Evolutionary conservation across 1,140 invertebrate species (phyloP).

Genomic region (Sesamia nonagrioides): DNA sequence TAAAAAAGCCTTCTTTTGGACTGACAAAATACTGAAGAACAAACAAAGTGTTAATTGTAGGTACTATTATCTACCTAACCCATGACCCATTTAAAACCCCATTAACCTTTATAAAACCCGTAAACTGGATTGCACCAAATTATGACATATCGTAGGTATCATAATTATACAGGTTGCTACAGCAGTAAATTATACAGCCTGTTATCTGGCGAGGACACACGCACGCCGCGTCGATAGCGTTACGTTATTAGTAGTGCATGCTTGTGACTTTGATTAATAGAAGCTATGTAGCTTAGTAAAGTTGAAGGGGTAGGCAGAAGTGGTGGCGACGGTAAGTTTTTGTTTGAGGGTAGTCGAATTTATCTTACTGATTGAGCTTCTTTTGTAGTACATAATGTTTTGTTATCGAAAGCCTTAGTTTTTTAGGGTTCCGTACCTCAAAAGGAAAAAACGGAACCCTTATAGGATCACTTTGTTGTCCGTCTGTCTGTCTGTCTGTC

Average conservation of each 20-base stretch:
- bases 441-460: too few species aligned
- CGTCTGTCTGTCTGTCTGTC: too few species aligned
- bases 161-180: conserved; percentile 13
- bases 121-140: neutral
- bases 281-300: neutral
- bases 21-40: too few species aligned
- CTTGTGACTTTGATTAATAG: conserved; percentile 17
- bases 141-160: neutral
- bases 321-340: neutral
- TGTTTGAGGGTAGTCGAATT: neutral
- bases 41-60: too few species aligned
- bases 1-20: too few species aligned
- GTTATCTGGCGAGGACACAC: conserved; percentile 27
- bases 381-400: too few species aligned
- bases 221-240: conserved; percentile 27
- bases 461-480: too few species aligned
- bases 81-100: neutral
- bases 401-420: too few species aligned
- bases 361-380: neutral
- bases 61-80: neutral
- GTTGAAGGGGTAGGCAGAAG: neutral
- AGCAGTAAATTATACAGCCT: conserved; percentile 26
- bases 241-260: conserved; percentile 25
- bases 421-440: too few species aligned
- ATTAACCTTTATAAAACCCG: neutral